A percentile compares a stretch with the other conserved stretches of the same genome.
Evolutionary conservation across 1,140 invertebrate species (phyloP).

Genomic region (Batillaria attramentaria): DNA sequence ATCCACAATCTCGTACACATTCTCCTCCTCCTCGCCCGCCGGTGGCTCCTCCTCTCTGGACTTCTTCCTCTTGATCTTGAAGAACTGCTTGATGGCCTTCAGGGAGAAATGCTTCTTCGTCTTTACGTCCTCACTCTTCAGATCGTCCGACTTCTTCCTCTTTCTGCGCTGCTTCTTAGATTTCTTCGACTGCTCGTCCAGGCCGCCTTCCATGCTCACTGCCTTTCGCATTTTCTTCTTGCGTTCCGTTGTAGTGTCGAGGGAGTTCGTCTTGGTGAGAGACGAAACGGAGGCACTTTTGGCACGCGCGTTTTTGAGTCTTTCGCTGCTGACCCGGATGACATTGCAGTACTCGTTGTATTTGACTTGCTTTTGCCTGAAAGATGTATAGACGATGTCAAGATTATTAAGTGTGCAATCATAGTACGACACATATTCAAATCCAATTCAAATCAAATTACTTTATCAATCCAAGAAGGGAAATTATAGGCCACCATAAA

Average conservation of each 20-base stretch:
- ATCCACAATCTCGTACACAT: conserved; percentile 21
- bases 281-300: neutral
- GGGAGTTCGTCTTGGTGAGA: neutral
- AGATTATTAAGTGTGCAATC: too few species aligned
- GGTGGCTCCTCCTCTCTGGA: neutral
- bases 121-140: neutral
- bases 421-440: too few species aligned
- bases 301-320: conserved; percentile 3
- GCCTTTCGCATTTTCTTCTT: conserved; percentile 10
- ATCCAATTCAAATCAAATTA: too few species aligned
- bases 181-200: neutral
- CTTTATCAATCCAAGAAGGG: too few species aligned
- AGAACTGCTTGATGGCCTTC: conserved; percentile 11
- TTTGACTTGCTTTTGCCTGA: neutral
- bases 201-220: conserved; percentile 22
- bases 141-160: neutral
- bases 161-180: neutral
- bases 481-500: too few species aligned
- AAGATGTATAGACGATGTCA: too few species aligned
- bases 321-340: conserved; percentile 14
- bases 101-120: neutral
- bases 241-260: neutral
- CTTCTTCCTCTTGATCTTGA: conserved; percentile 5
- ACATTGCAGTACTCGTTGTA: conserved; percentile 32
- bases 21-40: neutral